Base-by-base conservation (phyloP, 2,113 vertebrate species). In the Siniperca knerii region DNA sequence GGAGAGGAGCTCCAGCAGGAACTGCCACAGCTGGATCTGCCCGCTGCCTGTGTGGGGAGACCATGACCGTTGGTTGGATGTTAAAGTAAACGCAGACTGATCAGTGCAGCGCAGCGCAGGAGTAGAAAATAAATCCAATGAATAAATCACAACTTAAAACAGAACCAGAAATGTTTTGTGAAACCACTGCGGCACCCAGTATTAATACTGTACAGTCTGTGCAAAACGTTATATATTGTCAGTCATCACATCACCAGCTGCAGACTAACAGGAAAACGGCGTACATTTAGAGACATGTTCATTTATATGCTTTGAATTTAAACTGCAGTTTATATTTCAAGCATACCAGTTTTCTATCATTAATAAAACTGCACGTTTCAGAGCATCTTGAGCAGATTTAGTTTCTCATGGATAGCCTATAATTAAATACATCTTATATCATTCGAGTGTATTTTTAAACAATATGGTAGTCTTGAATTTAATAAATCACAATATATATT, bases 21-120 rank as follows among this genome's bases (percentile, higher is more conserved):
- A 99, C 93, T 99, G 98, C 98, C 98, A 99, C 79, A 99, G 94
- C 94, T 99, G 98, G 84, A 99, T 99, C 96, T 99, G 98, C 25
- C 98, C 98, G 0, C 98, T 99, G 83, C 98, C 98, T 98, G 65
- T 4, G 0, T 2, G 52, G 6, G 52, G 18, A 4, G 50, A 29
- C 48, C 4, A 2, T 8, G 15, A 54, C 16, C 50, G 21, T 2
- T 7, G 21, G 2, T 4, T 13, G 8, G 13, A 8, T 4, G 18
- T 23, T 23, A 12, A 35, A 35, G 1, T 65, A 40, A 8, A 33
- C 6, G 25, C 12, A 3, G n/a, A 20, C 1, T 6, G 9, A 42
- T 4, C 1, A 40, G 0, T 15, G 8, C 42, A 25, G 25, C 71
- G 15, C 54, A 50, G 70, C 40, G 1, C 54, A 5, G 6, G 64